Conservation (phyloP, 2,888 invertebrate species). For the Caenorhabditis afra region DNA sequence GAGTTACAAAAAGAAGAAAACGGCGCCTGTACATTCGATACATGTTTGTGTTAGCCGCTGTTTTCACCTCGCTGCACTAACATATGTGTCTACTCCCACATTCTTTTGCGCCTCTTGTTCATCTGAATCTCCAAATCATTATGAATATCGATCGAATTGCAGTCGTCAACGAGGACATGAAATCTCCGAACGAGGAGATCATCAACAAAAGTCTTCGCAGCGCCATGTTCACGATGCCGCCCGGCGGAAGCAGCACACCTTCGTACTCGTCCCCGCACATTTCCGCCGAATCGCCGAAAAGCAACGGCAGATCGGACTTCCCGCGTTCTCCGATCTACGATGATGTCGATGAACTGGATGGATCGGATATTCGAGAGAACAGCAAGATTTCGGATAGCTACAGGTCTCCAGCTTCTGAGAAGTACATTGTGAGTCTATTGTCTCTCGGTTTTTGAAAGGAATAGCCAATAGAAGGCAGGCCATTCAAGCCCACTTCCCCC, state of each 20-base stretch:
- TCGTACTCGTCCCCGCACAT: slow-evolving; percentile 55
- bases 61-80: slow-evolving; percentile 50
- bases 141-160: background rate
- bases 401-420: slow-evolving; percentile 18
- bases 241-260: slow-evolving; percentile 11
- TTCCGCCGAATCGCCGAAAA: slow-evolving; percentile 12
- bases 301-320: slow-evolving; percentile 21
- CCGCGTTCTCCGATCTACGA: slow-evolving; percentile 42
- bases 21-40: slow-evolving; percentile 24
- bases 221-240: slow-evolving; percentile 51
- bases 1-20: slow-evolving; percentile 39
- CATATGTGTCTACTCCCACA: slow-evolving; percentile 7
- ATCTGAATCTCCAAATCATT: background rate
- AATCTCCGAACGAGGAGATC: slow-evolving; percentile 62
- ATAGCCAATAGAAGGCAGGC: too few relatives aligned
- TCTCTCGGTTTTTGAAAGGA: background rate
- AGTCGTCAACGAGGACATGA: slow-evolving; percentile 42
- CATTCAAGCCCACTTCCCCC: background rate
- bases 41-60: slow-evolving; percentile 48
- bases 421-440: slow-evolving; percentile 21
- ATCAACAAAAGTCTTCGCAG: slow-evolving; percentile 50
- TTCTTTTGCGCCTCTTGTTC: background rate
- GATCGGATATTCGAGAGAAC: slow-evolving; percentile 13
- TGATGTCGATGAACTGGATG: slow-evolving; percentile 44
- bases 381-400: slow-evolving; percentile 14